Conservation (phyloP, 2,888 invertebrate species). For the Cephus runcator region DNA sequence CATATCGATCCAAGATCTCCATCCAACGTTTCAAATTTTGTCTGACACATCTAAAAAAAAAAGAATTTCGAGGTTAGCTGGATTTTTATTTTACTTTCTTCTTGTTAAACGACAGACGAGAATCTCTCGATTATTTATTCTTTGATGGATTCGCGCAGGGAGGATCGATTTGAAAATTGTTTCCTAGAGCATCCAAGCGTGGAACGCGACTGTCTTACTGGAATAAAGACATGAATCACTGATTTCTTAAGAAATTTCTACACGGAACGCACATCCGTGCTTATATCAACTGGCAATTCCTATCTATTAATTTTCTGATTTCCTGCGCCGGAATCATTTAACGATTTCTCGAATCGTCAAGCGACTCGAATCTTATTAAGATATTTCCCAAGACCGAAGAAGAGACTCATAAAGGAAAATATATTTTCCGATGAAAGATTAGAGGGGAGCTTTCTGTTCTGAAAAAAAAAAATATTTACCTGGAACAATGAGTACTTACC, state of each 20-base stretch:
- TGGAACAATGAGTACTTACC: conserved; percentile 13
- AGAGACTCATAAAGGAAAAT: not conserved
- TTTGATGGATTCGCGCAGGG: not conserved
- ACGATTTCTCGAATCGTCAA: not conserved
- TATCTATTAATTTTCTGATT: not conserved
- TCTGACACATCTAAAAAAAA: conserved; percentile 49
- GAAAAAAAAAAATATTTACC: not conserved
- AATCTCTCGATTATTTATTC: not conserved
- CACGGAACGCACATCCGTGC: not conserved
- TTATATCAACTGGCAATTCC: not conserved
- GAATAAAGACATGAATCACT: not conserved
- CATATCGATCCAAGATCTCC: conserved; percentile 58
- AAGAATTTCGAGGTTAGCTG: not conserved
- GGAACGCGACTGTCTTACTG: not conserved
- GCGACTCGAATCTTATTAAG: not conserved
- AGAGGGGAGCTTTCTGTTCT: not conserved
- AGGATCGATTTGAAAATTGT: not conserved
- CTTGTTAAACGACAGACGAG: no score
- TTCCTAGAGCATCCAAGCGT: not conserved
- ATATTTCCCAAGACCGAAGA: not conserved
- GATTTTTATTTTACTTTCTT: no score
- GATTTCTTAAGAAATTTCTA: not conserved
- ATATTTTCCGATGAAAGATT: not conserved
- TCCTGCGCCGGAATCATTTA: not conserved
- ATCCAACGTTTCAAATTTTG: conserved; percentile 46